phyloP scores from a whole-genome alignment of 2,888 invertebrate genomes.

The Carterocephalus palaemon region DNA sequence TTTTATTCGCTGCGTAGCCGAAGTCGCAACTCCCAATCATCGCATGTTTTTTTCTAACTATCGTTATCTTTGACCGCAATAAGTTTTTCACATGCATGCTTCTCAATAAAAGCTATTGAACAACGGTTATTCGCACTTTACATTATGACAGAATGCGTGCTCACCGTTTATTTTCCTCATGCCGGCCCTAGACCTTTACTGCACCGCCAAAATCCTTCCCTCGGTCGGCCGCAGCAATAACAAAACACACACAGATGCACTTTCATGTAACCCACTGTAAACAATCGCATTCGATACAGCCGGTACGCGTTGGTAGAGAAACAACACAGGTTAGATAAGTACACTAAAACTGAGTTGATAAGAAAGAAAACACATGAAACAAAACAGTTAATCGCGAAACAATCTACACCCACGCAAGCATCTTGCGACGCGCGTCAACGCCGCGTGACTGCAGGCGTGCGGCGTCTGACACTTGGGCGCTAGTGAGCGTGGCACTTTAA shows the following conservation, averaged over 20 bases:
- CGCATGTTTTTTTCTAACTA: constrained; percentile 31
- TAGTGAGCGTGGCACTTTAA: constrained; percentile 36
- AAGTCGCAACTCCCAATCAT: constrained; percentile 38
- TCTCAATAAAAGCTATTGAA: constrained; percentile 47
- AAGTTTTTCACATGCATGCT: constrained; percentile 43
- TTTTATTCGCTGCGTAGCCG: constrained; percentile 32
- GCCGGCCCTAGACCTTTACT: constrained; percentile 66
- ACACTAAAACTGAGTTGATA: constrained; percentile 58
- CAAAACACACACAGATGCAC: constrained; percentile 68
- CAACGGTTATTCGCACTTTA: constrained; percentile 32
- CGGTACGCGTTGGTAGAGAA: constrained; percentile 37
- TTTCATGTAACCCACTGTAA: constrained; percentile 56
- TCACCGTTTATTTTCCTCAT: constrained; percentile 78
- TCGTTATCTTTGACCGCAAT: constrained; percentile 45
- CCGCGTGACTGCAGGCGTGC: constrained; percentile 77
- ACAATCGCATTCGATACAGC: constrained; percentile 41
- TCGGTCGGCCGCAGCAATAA: constrained; percentile 59
- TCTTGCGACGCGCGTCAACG: constrained; percentile 74
- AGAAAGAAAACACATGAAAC: constrained; percentile 61
- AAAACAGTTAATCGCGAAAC: constrained; percentile 65
- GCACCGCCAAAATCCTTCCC: constrained; percentile 70
- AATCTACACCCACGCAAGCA: constrained; percentile 72
- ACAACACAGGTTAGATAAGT: constrained; percentile 41
- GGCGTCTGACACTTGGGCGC: constrained; percentile 71
- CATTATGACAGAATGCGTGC: constrained; percentile 33